These are phyloP conservation scores for Dolomedes plantarius DNA, from an alignment of 2,888 invertebrate species.

Conservation along the genomic window DNA sequence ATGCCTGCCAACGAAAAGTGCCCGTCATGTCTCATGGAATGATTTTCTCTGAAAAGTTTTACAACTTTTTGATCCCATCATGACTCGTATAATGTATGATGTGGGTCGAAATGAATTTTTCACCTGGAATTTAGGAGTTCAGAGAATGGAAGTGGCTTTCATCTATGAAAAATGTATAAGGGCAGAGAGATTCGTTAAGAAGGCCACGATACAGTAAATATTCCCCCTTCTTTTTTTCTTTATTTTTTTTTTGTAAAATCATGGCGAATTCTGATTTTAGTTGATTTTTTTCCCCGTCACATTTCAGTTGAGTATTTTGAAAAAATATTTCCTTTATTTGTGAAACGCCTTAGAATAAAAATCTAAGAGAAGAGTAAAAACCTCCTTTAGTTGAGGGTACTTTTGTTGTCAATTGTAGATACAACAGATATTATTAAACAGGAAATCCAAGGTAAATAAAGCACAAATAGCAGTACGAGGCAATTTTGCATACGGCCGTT, in stretches of 20 bases:
- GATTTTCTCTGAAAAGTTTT: not conserved
- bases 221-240: too few species aligned
- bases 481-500: too few species aligned
- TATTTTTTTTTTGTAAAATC: too few species aligned
- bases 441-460: too few species aligned
- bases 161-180: constrained; percentile 12
- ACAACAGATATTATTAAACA: too few species aligned
- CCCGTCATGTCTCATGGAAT: not conserved
- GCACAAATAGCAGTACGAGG: too few species aligned
- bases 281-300: not conserved
- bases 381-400: too few species aligned
- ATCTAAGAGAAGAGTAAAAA: too few species aligned
- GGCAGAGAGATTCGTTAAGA: not conserved
- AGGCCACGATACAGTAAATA: not conserved
- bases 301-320: too few species aligned
- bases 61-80: constrained; percentile 11
- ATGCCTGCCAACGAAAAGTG: not conserved
- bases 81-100: not conserved
- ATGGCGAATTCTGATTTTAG: not conserved
- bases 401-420: too few species aligned
- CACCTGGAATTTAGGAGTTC: not conserved
- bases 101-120: not conserved
- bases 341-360: too few species aligned
- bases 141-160: not conserved
- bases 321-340: too few species aligned